Evolutionary conservation across 2,113 vertebrate genomes (phyloP).

Genomic region (Oreochromis aureus): DNA sequence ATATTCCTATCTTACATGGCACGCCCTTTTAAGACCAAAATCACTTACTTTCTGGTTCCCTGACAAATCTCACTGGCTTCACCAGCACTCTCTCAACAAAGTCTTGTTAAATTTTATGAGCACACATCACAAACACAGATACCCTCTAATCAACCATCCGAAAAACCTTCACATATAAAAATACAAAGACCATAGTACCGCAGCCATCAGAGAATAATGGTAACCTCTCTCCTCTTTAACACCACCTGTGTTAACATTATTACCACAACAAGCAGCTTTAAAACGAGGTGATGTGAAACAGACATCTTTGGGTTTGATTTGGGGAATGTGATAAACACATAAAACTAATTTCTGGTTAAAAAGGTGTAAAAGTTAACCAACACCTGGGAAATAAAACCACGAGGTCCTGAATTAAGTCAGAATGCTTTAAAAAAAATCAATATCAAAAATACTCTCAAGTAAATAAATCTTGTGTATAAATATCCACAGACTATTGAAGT

Average conservation of each 20-base stretch:
- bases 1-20: constrained; percentile 63
- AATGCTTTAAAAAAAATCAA: neutral
- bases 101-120: neutral
- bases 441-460: constrained; percentile 67
- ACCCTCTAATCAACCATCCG: neutral
- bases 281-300: neutral
- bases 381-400: constrained; percentile 13
- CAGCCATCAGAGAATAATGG: neutral
- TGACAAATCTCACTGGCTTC: constrained; percentile 6
- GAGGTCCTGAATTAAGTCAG: constrained; percentile 11
- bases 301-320: constrained; percentile 23
- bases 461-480: constrained; percentile 57
- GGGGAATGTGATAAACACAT: neutral
- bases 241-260: neutral
- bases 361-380: neutral
- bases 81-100: neutral
- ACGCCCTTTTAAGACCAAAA: constrained; percentile 40
- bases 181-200: constrained; percentile 22
- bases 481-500: constrained; percentile 9
- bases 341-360: neutral
- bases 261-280: constrained; percentile 4
- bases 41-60: constrained; percentile 51
- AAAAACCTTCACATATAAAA: constrained; percentile 38
- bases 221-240: neutral
- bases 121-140: constrained; percentile 25